Evolutionary conservation across 2,113 vertebrate genomes (phyloP).

Genomic region (Geococcyx californianus): DNA sequence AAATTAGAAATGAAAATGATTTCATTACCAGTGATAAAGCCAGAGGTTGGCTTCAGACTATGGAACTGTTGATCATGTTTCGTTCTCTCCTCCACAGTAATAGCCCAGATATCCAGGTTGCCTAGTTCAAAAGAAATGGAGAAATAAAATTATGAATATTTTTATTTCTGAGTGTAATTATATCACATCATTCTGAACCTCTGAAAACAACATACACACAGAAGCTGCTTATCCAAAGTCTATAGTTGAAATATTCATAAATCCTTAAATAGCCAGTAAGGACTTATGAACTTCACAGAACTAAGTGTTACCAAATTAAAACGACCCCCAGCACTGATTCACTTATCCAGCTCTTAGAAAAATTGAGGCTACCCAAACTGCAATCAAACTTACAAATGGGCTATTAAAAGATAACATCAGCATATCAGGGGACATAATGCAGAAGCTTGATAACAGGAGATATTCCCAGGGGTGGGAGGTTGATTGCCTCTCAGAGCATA

Average conservation of each 20-base stretch:
- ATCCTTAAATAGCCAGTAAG: neutral
- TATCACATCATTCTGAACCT: neutral
- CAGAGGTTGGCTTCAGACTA: constrained; percentile 90
- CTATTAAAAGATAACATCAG: neutral
- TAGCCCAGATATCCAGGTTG: constrained; percentile 92
- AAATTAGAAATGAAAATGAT: neutral
- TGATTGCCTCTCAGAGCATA: neutral
- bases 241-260: neutral
- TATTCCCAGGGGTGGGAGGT: neutral
- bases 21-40: constrained; percentile 93
- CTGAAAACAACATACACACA: neutral
- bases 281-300: neutral
- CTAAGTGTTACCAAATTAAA: neutral
- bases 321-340: neutral
- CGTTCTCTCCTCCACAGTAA: constrained; percentile 94
- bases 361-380: neutral
- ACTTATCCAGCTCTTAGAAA: neutral
- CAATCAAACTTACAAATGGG: neutral
- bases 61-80: constrained; percentile 99
- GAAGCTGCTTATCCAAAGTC: neutral
- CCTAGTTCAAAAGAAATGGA: constrained; percentile 69
- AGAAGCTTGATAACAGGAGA: neutral
- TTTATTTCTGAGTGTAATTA: neutral
- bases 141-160: neutral
- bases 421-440: neutral